Evolutionary conservation across 2,113 vertebrate genomes (phyloP), one percentile per base, ranked within the genome.

Genomic region (Nannospalax galili): DNA sequence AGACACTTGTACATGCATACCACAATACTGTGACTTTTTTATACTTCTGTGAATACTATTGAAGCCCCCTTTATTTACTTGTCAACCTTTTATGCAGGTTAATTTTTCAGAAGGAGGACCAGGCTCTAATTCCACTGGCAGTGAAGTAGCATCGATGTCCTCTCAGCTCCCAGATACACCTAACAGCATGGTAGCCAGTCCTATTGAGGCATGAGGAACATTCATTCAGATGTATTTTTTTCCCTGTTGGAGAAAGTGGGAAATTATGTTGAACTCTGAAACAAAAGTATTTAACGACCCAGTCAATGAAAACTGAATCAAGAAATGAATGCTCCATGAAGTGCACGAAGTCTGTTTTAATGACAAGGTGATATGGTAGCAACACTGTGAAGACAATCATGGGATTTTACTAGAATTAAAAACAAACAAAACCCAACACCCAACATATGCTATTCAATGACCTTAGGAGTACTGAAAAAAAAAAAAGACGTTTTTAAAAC

Each of bases 351-450:
- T 98, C 99, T 98, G 98, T 99, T 98, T 98, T 98, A 98, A 99
- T 98, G 98, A 98, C 98, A 98, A 98, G 99, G 99, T 99, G 99
- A 99, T 98, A 98, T 98, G 99, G 99, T 99, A 99, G 98, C 98
- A 98, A 99, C 99, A 99, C 99, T 99, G 99, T 99, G 99, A 99
- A 99, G 99, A 99, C 99, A 99, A 99, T 99, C 99, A 99, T 99
- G 99, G 99, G 99, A 99, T 98, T 98, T 98, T 98, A 98, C 98
- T 98, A 98, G 96, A 99, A 99, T 98, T 98, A 98, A 98, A 95
- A 96, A 97, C 96, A 96, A 89, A 92, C 67, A 93, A 96, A 85
- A 80, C 91, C 86, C 62, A 56, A 96, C 52, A 1, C 2, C 97
- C 95, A 96, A 94, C 88, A 81, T 88, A 95, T 3, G 92, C 95